Conservation (phyloP, 2,113 vertebrate genomes). For the Lycaon pictus region DNA sequence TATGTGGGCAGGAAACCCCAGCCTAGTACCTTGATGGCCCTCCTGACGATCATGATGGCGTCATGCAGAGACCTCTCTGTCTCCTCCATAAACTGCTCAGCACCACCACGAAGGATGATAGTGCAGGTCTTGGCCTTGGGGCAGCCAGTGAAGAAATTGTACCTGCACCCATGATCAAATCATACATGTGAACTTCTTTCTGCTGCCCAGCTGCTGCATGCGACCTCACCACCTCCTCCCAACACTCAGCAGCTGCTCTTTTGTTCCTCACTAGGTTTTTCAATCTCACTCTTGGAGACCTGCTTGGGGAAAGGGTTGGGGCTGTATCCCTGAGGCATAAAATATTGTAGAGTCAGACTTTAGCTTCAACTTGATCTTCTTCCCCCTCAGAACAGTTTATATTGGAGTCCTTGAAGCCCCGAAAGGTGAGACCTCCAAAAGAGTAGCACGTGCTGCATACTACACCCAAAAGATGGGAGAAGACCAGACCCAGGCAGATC, state of each 20-base stretch:
- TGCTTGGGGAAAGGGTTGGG: not conserved
- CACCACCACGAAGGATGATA: conserved; percentile 96
- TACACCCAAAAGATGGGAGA: not conserved
- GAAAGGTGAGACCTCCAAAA: not conserved
- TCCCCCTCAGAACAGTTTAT: not conserved
- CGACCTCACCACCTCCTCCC: not conserved
- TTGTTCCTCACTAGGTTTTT: not conserved
- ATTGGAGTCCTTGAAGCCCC: not conserved
- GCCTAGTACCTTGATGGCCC: conserved; percentile 95
- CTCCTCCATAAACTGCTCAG: conserved; percentile 99
- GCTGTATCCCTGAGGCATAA: not conserved
- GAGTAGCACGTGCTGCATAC: not conserved
- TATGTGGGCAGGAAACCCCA: not conserved
- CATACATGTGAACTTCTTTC: not conserved
- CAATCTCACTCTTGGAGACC: not conserved
- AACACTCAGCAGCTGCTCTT: not conserved
- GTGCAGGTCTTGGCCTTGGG: conserved; percentile 97
- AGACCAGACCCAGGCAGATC: not conserved
- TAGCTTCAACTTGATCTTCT: not conserved
- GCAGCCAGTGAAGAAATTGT: conserved; percentile 97
- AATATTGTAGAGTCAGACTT: not conserved
- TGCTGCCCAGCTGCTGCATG: rapidly evolving
- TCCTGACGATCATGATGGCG: conserved; percentile 98
- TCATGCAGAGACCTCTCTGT: conserved; percentile 98
- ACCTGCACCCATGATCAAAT: conserved; percentile 86